phyloP scores from a whole-genome alignment of 92 coral and sea anemone genomes.

The Galaxea fascicularis region DNA sequence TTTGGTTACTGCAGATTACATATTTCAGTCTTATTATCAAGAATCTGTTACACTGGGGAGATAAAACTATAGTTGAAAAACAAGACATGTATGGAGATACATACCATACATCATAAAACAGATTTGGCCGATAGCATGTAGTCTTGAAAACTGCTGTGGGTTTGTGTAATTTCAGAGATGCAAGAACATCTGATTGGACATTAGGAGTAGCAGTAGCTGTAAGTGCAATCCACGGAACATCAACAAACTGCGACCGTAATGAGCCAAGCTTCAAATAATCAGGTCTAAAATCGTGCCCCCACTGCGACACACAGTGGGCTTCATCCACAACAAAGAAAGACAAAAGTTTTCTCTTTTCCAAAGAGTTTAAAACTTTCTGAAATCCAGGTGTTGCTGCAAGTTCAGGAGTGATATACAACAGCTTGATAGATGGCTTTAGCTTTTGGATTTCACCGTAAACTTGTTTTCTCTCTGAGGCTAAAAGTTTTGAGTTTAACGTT shows the following conservation, averaged over 20 bases:
- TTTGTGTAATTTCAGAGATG: constrained; percentile 68
- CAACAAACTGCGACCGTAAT: constrained; percentile 63
- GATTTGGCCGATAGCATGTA: constrained; percentile 85
- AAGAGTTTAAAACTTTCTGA: constrained; percentile 68
- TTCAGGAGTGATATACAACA: constrained; percentile 95
- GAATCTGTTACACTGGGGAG: too few relatives aligned
- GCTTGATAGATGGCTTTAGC: constrained; percentile 75
- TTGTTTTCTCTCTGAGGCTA: constrained; percentile 73
- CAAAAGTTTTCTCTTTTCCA: constrained; percentile 75
- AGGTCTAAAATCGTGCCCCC: constrained; percentile 99
- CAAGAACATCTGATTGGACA: constrained; percentile 86
- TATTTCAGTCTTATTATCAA: too few relatives aligned
- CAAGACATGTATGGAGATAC: not conserved
- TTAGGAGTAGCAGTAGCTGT: constrained; percentile 98
- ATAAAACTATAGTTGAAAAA: too few relatives aligned
- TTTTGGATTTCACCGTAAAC: constrained; percentile 76
- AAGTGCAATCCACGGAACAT: constrained; percentile 83
- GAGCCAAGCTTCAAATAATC: constrained; percentile 88
- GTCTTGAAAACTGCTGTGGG: constrained; percentile 82
- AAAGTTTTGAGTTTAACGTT: constrained; percentile 86
- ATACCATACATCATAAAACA: constrained; percentile 95
- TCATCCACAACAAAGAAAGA: constrained; percentile 92
- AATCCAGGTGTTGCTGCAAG: constrained; percentile 93
- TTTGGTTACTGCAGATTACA: too few relatives aligned
- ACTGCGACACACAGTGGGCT: constrained; percentile 97